phyloP scores from a whole-genome alignment of 2,113 vertebrate genomes.

The Petrocephalus zakoni region DNA sequence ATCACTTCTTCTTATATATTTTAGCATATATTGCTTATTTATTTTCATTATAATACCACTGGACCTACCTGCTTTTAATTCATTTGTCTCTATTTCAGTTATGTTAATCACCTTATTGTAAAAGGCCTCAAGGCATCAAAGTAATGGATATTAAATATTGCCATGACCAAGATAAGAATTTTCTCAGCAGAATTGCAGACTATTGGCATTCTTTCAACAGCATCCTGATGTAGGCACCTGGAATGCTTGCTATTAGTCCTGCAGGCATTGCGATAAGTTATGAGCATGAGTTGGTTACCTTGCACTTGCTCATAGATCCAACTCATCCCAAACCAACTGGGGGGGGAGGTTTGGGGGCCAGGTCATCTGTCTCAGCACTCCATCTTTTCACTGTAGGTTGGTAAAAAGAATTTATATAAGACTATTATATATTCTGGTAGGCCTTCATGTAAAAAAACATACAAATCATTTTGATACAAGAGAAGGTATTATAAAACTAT shows the following conservation, averaged over 20 bases:
- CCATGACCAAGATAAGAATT: too few species aligned
- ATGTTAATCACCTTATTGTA: too few species aligned
- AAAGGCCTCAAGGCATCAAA: too few species aligned
- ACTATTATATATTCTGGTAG: background rate
- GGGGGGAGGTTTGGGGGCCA: background rate
- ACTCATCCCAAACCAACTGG: background rate
- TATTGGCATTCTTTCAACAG: background rate
- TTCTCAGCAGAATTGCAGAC: background rate
- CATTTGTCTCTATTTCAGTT: too few species aligned
- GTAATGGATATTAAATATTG: too few species aligned
- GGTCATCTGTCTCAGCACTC: background rate
- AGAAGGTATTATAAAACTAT: background rate
- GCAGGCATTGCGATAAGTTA: background rate
- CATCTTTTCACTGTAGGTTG: background rate
- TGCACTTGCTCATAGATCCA: background rate
- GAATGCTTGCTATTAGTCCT: background rate
- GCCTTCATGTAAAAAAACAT: background rate
- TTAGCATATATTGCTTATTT: too few species aligned
- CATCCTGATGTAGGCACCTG: background rate
- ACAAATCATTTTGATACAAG: background rate
- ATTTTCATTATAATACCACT: too few species aligned
- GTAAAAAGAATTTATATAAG: background rate
- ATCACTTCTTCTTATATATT: too few species aligned
- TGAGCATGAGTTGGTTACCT: background rate
- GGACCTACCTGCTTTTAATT: too few species aligned